A percentile compares a stretch with the other conserved stretches of the same genome.
Evolutionary conservation across 2,113 vertebrate genomes (phyloP).

Genomic region (Willisornis vidua): DNA sequence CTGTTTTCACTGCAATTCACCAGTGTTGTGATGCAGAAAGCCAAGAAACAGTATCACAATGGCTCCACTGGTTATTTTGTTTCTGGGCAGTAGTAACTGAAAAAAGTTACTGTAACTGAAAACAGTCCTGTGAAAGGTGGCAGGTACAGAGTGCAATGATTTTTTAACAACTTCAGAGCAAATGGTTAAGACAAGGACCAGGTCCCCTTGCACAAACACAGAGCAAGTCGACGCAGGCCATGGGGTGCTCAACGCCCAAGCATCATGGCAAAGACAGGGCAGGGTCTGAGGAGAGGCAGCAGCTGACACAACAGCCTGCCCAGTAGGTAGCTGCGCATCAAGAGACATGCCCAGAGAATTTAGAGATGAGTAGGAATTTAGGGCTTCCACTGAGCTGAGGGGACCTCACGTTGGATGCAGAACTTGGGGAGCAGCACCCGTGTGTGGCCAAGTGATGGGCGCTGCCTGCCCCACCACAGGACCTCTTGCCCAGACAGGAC

Average conservation of each 20-base stretch:
- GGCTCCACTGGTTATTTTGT: background rate
- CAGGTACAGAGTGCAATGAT: background rate
- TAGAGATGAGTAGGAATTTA: background rate
- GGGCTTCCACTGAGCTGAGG: background rate
- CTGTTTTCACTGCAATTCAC: background rate
- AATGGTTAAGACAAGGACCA: background rate
- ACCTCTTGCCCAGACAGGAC: background rate
- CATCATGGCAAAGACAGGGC: background rate
- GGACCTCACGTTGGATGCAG: too few relatives aligned
- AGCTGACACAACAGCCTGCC: background rate
- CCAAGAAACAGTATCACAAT: background rate
- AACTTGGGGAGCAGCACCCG: background rate
- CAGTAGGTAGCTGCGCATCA: fast-evolving
- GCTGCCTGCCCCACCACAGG: background rate
- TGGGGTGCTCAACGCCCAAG: fast-evolving
- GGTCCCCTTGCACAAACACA: background rate
- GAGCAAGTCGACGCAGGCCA: fast-evolving
- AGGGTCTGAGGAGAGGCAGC: background rate
- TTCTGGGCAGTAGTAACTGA: background rate
- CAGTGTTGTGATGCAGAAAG: background rate
- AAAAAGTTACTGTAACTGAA: background rate
- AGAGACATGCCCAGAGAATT: fast-evolving
- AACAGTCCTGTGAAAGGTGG: background rate
- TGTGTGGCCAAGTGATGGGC: fast-evolving
- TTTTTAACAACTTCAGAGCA: background rate